Conservation (phyloP, 2,888 invertebrate genomes). For the Eustalomyia histrio region DNA sequence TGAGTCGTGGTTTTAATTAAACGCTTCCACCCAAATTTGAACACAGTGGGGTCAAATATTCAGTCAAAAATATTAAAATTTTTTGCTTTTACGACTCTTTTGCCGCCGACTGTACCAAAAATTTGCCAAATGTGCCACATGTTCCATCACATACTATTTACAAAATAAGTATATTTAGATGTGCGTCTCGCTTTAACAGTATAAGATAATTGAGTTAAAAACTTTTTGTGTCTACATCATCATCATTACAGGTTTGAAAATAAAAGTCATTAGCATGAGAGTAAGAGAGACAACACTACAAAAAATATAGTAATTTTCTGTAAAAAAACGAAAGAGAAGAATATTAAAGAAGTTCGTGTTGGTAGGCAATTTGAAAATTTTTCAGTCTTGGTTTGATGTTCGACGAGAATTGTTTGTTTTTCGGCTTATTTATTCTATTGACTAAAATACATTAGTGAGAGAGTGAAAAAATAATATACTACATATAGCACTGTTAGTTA, state of each 20-base stretch:
- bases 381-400: constrained; percentile 65
- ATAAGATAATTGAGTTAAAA: constrained; percentile 41
- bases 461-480: constrained; percentile 31
- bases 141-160: too few relatives aligned
- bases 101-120: too few relatives aligned
- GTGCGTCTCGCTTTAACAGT: too few relatives aligned
- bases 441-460: constrained; percentile 1
- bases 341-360: constrained; percentile 60
- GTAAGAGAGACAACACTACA: constrained; percentile 53
- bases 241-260: constrained; percentile 59
- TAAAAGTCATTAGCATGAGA: constrained; percentile 63
- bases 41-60: too few relatives aligned
- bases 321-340: constrained; percentile 32
- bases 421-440: constrained; percentile 25
- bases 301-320: constrained; percentile 44
- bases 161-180: too few relatives aligned
- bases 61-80: too few relatives aligned
- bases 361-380: constrained; percentile 55
- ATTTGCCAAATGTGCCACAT: too few relatives aligned
- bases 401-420: constrained; percentile 55
- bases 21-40: too few relatives aligned
- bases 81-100: too few relatives aligned
- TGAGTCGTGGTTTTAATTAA: too few relatives aligned
- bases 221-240: constrained; percentile 46
- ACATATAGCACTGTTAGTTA: constrained; percentile 48